These are phyloP conservation scores for Procavia capensis DNA, from an alignment of 2,113 vertebrate genomes.

Conservation along the genomic window DNA sequence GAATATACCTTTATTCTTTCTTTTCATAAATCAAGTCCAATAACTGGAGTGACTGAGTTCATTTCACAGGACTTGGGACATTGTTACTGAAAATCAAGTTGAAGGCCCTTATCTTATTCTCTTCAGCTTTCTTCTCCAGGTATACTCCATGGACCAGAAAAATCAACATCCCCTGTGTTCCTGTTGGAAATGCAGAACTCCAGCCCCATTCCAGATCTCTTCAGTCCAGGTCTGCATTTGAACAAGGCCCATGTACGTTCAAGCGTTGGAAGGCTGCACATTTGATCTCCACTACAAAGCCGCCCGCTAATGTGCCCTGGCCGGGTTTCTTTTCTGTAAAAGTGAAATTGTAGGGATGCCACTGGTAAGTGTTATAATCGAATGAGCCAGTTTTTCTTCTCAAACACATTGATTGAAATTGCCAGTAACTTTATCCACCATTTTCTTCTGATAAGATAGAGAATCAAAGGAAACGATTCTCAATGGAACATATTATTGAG, in stretches of 20 bases:
- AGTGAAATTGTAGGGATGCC: background rate
- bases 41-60: background rate
- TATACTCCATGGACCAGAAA: background rate
- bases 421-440: background rate
- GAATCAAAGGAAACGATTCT: background rate
- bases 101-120: background rate
- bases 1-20: constrained; percentile 2
- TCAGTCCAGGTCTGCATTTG: background rate
- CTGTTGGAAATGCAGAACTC: background rate
- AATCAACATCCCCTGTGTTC: background rate
- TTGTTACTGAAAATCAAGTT: background rate
- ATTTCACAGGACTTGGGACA: background rate
- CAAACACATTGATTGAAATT: background rate
- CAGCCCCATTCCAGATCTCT: background rate
- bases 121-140: background rate
- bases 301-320: background rate
- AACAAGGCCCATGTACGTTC: background rate
- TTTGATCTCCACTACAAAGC: background rate
- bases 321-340: background rate
- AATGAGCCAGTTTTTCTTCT: background rate
- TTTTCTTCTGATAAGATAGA: constrained; percentile 34
- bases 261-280: background rate
- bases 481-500: background rate
- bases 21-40: constrained; percentile 41
- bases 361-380: background rate